These are phyloP conservation scores for Eumacrocentrus americanus DNA, from an alignment of 2,888 invertebrate genomes.

Conservation along the genomic window DNA sequence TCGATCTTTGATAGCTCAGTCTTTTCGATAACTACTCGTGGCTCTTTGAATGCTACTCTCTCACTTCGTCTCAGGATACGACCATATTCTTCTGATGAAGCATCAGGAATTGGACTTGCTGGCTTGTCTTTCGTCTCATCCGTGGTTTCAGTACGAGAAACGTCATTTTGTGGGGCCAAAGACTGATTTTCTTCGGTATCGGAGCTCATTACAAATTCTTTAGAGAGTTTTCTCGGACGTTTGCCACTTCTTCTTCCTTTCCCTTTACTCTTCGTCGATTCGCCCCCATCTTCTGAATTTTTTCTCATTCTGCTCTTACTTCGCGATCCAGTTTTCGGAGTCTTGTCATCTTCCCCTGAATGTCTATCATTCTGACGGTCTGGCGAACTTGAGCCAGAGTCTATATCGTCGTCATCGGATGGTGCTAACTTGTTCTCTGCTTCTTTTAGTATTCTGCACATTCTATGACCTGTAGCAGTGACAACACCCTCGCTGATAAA, in stretches of 20 bases:
- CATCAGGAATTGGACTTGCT: conserved; percentile 1
- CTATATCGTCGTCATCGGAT: conserved; percentile 28
- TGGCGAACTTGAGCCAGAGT: conserved; percentile 26
- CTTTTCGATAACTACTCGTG: conserved; percentile 48
- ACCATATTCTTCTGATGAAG: conserved; percentile 35
- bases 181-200: background rate
- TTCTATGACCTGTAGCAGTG: conserved; percentile 70
- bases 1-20: conserved; percentile 51
- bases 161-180: background rate
- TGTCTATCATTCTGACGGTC: conserved; percentile 27
- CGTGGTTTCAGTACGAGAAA: background rate
- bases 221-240: background rate
- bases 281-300: conserved; percentile 20
- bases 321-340: conserved; percentile 10
- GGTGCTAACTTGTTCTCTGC: conserved; percentile 45
- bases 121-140: conserved; percentile 10
- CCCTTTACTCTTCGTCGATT: conserved; percentile 26
- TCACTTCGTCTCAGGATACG: conserved; percentile 42
- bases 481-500: conserved; percentile 71
- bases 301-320: conserved; percentile 20
- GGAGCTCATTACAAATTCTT: conserved; percentile 9
- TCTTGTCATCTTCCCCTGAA: conserved; percentile 28
- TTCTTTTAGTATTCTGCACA: conserved; percentile 69
- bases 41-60: conserved; percentile 43
- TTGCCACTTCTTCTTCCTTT: conserved; percentile 13